Evolutionary conservation across 2,888 invertebrate genomes (phyloP), one percentile per base, ranked within the genome.

Genomic region (Elaeidobius kamerunicus): DNA sequence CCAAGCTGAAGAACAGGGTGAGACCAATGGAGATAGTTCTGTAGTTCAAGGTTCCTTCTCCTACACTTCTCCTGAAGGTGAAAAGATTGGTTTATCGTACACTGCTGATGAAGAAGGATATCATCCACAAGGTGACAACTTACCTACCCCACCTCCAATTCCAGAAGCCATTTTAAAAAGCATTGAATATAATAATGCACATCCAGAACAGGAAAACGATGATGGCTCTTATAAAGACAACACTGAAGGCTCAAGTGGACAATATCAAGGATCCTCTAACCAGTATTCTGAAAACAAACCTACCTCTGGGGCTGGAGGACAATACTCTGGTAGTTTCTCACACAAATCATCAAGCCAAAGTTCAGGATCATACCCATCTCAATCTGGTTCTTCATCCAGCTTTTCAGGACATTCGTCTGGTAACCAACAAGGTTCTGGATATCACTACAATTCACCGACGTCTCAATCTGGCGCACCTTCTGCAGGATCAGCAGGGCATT

Each of bases 121-220:
- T 71, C 73, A 73, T 20, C 73, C 80, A 0, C 69, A 74, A 55
- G 80, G 80, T 0, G 75, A 72, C 1, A 80, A 80, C 56, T 65
- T 81, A 17, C 81, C 81, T 11, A 79, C 79, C 0, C 75, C 80
- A 1, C 80, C 80, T 1, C 80, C 80, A 17, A 78, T 81, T 57
- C 81, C 81, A 1, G 78, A 76, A 48, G 79, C 75, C 14, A 81
- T 81, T 61, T 72, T 76, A 34, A 73, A 75, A 46, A 59, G 63
- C 6, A 34, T 66, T 9, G 63, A 64, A 55, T 61, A 63, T 14
- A 64, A 65, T 44, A 51, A 61, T 12, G 63, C 49, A 14, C 54
- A 54, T 44, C 49, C 54, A 6, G 54, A 54, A 40, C 48, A 53
- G 44, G 53, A 40, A 38, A 39, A 42, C n/a, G 44, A 47, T 32